These are phyloP conservation scores for Lysandra bellargus DNA, from an alignment of 2,888 invertebrate genomes.

Conservation along the genomic window DNA sequence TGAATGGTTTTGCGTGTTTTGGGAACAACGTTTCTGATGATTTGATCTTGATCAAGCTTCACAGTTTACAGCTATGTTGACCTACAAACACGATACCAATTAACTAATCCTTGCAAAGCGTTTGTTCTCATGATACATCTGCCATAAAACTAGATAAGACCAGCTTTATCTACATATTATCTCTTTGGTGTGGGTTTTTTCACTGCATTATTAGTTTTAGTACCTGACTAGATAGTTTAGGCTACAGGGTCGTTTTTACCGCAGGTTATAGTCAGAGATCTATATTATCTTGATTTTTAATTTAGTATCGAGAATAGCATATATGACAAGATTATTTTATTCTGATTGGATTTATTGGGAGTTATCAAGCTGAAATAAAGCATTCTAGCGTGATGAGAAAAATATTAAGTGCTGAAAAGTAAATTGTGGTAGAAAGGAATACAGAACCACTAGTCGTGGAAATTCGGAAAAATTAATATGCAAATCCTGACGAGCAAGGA, in stretches of 20 bases:
- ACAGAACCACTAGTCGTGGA: neutral
- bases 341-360: neutral
- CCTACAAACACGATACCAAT: neutral
- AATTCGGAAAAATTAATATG: neutral
- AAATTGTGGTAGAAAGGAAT: neutral
- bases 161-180: neutral
- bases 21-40: neutral
- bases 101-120: slow-evolving; percentile 9
- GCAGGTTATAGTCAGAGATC: no score
- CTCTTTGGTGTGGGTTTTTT: neutral
- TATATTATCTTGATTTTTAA: no score
- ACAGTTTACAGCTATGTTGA: neutral
- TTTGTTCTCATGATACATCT: slow-evolving; percentile 1
- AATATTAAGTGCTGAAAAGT: neutral
- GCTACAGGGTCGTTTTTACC: no score
- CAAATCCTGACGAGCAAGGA: neutral
- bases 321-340: neutral
- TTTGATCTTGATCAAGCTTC: neutral
- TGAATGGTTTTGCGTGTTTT: no score
- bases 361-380: neutral
- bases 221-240: neutral
- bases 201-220: neutral
- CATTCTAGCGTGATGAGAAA: neutral
- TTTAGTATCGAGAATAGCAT: neutral
- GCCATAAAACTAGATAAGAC: slow-evolving; percentile 13